Percentiles rank a stretch among this genome's conserved stretches.
These are phyloP conservation scores for Ursus arctos DNA, from an alignment of 2,113 vertebrate species.

Conservation along the genomic window DNA sequence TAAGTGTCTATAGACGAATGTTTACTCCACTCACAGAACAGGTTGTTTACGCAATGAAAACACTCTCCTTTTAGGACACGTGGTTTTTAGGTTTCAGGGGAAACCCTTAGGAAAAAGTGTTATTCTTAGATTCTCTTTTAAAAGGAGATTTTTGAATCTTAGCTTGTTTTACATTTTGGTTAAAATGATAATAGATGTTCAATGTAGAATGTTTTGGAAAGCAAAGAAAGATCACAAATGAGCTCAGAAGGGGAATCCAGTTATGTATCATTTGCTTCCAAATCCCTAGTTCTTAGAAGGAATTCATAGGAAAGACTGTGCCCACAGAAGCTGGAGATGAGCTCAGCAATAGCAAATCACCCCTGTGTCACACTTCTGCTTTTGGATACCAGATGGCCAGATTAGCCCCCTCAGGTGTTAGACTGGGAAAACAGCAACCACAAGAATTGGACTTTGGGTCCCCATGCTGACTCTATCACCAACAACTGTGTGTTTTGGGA, in stretches of 20 bases:
- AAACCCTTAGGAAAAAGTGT: neutral
- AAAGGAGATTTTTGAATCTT: neutral
- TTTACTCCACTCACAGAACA: neutral
- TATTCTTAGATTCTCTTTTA: neutral
- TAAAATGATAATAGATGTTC: neutral
- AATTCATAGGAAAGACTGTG: neutral
- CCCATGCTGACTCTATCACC: neutral
- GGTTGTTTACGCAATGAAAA: neutral
- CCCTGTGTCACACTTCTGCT: neutral
- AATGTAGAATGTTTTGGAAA: neutral
- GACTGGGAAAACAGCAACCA: neutral
- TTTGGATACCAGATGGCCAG: neutral
- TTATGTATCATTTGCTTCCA: neutral
- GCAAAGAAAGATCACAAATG: neutral
- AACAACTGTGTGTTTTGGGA: neutral
- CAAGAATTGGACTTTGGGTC: neutral
- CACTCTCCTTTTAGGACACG: neutral
- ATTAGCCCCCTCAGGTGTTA: neutral
- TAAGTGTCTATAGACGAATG: neutral
- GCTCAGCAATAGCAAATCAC: neutral
- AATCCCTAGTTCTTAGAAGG: neutral
- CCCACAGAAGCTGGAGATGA: neutral
- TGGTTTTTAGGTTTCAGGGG: neutral
- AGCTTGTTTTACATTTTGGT: neutral
- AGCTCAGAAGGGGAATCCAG: neutral